Base-by-base conservation (phyloP, 2,113 vertebrate species). In the Alaudala cheleensis region DNA sequence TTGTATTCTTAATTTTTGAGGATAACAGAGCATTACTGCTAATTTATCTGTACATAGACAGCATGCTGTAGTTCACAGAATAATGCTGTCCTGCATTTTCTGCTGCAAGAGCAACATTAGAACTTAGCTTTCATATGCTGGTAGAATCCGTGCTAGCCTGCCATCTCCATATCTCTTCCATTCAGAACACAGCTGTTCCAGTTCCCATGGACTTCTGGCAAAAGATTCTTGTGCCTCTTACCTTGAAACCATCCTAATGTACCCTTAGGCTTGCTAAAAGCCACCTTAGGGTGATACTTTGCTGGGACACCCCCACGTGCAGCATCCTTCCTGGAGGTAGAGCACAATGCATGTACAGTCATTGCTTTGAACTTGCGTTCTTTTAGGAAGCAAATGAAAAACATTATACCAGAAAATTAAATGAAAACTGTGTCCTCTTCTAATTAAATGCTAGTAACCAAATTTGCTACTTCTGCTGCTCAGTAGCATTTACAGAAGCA, bases 1-100 rank as follows among this genome's bases (percentile, higher is more conserved):
- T 47, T 93, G 60, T 74, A 74, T 51, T 94, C 84, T 80, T 76
- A 50, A 70, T 96, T 81, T 86, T 62, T 49, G 31, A 74, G 51
- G 71, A 66, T 62, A 86, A 28, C 29, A 87, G 34, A 79, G 40
- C 37, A 47, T 88, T 96, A 54, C 78, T 87, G 70, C 65, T 76
- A 89, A 95, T 95, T 94, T 95, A 47, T 92, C 62, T 85, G 78
- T 90, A 60, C 71, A 78, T 69, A 64, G 61, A 69, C 78, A 88
- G 24, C 39, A 73, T 42, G 60, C 47, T 92, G 56, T 39, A 67
- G 24, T 61, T 89, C 1, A 14, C 49, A 50, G n/a, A 73, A 33
- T 74, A 49, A 34, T 16, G n/a, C 53, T 77, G 77, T 89, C 53
- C 78, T 78, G 19, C 73, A 49, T 95, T 90, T 95, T 79, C 20